These are phyloP conservation scores for Aphis gossypii DNA, from an alignment of 1,140 invertebrate species.

Conservation along the genomic window DNA sequence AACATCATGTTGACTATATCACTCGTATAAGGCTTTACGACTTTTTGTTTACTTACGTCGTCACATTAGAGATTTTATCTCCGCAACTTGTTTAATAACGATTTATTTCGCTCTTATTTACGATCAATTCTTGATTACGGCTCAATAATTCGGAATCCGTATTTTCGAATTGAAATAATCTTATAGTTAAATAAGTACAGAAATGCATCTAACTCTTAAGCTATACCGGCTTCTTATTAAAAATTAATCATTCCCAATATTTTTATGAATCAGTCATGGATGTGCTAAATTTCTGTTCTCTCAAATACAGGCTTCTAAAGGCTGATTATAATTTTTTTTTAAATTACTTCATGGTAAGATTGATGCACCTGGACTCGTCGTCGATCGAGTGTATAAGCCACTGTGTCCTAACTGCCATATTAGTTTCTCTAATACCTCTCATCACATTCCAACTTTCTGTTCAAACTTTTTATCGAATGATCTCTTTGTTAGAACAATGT, in stretches of 20 bases:
- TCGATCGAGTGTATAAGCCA: too few relatives aligned
- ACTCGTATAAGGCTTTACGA: not conserved
- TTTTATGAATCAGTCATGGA: not conserved
- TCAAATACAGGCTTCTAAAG: too few relatives aligned
- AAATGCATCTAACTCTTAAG: not conserved
- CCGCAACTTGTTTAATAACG: too few relatives aligned
- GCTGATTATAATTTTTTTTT: too few relatives aligned
- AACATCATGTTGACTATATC: not conserved
- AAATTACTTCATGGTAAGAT: too few relatives aligned
- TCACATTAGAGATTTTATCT: not conserved
- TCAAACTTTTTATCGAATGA: too few relatives aligned
- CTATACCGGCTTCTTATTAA: not conserved
- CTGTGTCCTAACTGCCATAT: too few relatives aligned
- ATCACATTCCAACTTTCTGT: too few relatives aligned
- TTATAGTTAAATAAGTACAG: not conserved
- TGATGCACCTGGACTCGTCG: too few relatives aligned
- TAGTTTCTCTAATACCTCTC: too few relatives aligned
- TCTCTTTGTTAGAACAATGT: too few relatives aligned
- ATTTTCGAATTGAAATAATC: not conserved
- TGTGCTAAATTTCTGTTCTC: too few relatives aligned
- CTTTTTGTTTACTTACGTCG: not conserved
- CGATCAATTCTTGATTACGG: not conserved
- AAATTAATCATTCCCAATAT: not conserved
- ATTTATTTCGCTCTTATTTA: not conserved
- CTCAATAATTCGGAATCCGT: not conserved